A percentile compares a stretch with the other conserved stretches of the same genome.
phyloP scores from a whole-genome alignment of 2,888 invertebrate genomes.

The Ypsolopha scabrella region DNA sequence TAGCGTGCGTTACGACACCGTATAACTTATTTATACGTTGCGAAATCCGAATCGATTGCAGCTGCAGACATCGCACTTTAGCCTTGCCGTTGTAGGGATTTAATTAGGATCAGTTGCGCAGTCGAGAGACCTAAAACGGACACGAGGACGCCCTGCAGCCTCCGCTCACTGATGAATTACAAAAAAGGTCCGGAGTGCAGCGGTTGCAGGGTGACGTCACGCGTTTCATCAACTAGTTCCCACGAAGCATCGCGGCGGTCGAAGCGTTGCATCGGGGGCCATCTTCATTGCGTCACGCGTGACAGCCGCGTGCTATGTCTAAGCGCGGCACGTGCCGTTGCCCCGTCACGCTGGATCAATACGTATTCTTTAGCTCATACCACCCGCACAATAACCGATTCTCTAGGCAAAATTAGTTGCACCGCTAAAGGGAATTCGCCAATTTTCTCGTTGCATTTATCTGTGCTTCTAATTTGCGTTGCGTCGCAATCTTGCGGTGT shows the following conservation, averaged over 20 bases:
- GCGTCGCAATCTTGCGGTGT: not conserved
- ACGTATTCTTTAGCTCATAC: constrained; percentile 4
- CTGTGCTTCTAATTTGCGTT: constrained; percentile 1
- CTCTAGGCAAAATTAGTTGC: not conserved
- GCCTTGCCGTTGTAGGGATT: constrained; percentile 65
- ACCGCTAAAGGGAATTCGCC: not conserved
- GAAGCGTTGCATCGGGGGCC: not conserved
- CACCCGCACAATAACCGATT: constrained; percentile 3
- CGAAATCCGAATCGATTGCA: constrained; percentile 69
- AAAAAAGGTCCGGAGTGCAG: constrained; percentile 46
- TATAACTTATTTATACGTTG: constrained; percentile 67
- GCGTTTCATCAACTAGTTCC: constrained; percentile 48
- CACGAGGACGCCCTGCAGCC: constrained; percentile 63
- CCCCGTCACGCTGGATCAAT: not conserved
- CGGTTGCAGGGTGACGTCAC: constrained; percentile 37
- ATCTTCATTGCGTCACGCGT: constrained; percentile 17
- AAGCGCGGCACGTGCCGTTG: constrained; percentile 2
- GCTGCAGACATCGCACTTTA: constrained; percentile 66
- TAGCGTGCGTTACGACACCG: constrained; percentile 55
- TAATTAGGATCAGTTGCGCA: constrained; percentile 69
- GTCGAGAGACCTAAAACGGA: constrained; percentile 55
- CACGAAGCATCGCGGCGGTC: constrained; percentile 27
- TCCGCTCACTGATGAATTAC: constrained; percentile 56
- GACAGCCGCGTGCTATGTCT: not conserved
- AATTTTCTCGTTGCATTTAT: constrained; percentile 2